Evolutionary conservation across 2,113 vertebrate species (phyloP).

Genomic region (Chascanopsetta lugubris): DNA sequence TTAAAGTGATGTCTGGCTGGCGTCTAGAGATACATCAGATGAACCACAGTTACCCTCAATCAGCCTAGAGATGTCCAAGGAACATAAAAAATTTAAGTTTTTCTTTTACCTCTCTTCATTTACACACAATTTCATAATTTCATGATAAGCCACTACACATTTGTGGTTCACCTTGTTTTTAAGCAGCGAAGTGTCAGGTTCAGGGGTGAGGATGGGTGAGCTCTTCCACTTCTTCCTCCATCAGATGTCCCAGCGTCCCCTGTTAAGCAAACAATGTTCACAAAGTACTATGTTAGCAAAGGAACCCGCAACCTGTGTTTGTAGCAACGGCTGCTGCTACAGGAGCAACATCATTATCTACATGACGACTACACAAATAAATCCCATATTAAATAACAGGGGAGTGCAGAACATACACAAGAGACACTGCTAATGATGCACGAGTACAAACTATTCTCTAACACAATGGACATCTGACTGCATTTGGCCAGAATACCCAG

Average conservation of each 20-base stretch:
- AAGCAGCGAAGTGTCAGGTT: conserved; percentile 90
- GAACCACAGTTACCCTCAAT: conserved; percentile 67
- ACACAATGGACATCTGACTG: conserved; percentile 41
- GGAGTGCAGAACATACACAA: conserved; percentile 44
- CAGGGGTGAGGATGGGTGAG: conserved; percentile 77
- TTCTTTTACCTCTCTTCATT: conserved; percentile 37
- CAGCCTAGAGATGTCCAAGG: conserved; percentile 46
- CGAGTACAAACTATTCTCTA: conserved; percentile 55
- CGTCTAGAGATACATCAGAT: conserved; percentile 64
- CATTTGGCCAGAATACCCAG: conserved; percentile 20
- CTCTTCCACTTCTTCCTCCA: conserved; percentile 88
- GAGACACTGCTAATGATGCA: conserved; percentile 69
- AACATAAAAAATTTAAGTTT: conserved; percentile 46
- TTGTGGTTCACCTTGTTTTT: conserved; percentile 99
- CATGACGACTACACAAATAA: conserved; percentile 56
- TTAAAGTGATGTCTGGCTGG: conserved; percentile 55
- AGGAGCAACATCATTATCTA: conserved; percentile 29
- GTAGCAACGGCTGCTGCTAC: conserved; percentile 54
- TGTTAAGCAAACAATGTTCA: conserved; percentile 80
- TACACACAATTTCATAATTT: conserved; percentile 57
- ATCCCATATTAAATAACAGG: conserved; percentile 72
- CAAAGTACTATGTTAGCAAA: conserved; percentile 75
- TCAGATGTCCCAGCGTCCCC: conserved; percentile 82
- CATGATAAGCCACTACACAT: conserved; percentile 91
- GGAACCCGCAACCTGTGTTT: conserved; percentile 27